phyloP scores from a whole-genome alignment of 2,888 invertebrate genomes.

The Alentia gelatinosa region DNA sequence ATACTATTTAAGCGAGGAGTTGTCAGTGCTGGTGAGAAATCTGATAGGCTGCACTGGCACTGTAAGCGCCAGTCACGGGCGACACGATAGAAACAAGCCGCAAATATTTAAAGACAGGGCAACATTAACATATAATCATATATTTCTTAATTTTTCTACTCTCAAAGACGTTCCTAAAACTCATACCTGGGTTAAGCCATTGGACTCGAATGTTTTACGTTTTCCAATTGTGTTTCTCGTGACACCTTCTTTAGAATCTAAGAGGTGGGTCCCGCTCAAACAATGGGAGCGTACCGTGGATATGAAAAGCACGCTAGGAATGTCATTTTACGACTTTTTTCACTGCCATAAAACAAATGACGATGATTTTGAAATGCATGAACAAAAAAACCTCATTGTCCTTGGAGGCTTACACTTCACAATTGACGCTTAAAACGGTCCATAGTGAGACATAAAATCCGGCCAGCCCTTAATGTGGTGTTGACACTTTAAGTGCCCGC shows the following conservation, averaged over 20 bases:
- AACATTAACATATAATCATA: not conserved
- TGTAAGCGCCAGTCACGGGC: not conserved
- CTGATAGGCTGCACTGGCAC: not conserved
- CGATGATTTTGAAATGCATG: too few relatives aligned
- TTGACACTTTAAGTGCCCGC: not conserved
- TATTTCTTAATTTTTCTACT: too few relatives aligned
- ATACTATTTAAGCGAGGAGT: not conserved
- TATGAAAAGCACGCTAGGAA: not conserved
- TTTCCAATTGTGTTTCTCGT: too few relatives aligned
- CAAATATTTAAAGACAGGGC: not conserved
- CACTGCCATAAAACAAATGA: not conserved
- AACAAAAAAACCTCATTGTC: not conserved
- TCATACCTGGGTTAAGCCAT: too few relatives aligned
- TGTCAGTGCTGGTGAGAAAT: not conserved
- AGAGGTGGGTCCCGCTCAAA: too few relatives aligned
- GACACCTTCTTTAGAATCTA: too few relatives aligned
- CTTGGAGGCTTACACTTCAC: not conserved
- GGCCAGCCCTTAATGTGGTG: not conserved
- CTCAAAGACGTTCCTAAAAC: too few relatives aligned
- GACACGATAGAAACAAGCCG: not conserved
- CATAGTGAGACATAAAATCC: not conserved
- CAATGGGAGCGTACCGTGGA: too few relatives aligned
- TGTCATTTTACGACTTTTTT: not conserved
- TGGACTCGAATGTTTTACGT: too few relatives aligned
- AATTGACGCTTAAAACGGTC: not conserved